Percentiles rank a stretch among this genome's conserved stretches.
Conservation (phyloP, 2,797 vertebrate species). For the Macroramphosus scolopax region DNA sequence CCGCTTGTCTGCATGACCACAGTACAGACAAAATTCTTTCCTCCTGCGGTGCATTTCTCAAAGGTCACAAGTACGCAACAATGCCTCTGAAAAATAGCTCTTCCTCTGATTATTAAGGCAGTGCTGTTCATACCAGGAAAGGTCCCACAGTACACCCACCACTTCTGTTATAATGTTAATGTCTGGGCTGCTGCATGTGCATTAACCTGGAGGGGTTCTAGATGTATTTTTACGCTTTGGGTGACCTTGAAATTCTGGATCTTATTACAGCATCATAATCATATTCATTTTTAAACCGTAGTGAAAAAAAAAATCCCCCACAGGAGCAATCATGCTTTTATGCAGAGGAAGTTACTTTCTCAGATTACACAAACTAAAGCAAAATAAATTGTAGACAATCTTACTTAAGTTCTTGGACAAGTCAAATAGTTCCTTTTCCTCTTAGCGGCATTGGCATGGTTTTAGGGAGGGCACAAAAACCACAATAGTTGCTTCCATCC, state of each 20-base stretch:
- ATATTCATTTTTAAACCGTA: constrained; percentile 19
- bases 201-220: constrained; percentile 53
- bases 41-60: constrained; percentile 65
- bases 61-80: constrained; percentile 69
- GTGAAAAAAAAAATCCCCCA: constrained; percentile 22
- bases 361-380: constrained; percentile 20
- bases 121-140: constrained; percentile 53
- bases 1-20: constrained; percentile 57
- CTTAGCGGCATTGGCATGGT: constrained; percentile 30
- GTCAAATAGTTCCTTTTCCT: constrained; percentile 30
- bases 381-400: too few species aligned
- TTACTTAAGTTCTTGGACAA: too few species aligned
- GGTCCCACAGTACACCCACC: constrained; percentile 44
- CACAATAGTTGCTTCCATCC: constrained; percentile 11
- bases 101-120: constrained; percentile 72
- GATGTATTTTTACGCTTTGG: constrained; percentile 57
- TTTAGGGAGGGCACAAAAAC: constrained; percentile 47
- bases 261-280: constrained; percentile 40
- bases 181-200: constrained; percentile 56
- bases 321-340: constrained; percentile 14
- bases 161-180: constrained; percentile 48
- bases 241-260: constrained; percentile 61
- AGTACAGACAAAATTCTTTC: constrained; percentile 51
- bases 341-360: constrained; percentile 18
- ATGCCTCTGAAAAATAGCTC: constrained; percentile 68